phyloP scores from a whole-genome alignment of 2,113 vertebrate genomes.

The Potamarius usumacintae region DNA sequence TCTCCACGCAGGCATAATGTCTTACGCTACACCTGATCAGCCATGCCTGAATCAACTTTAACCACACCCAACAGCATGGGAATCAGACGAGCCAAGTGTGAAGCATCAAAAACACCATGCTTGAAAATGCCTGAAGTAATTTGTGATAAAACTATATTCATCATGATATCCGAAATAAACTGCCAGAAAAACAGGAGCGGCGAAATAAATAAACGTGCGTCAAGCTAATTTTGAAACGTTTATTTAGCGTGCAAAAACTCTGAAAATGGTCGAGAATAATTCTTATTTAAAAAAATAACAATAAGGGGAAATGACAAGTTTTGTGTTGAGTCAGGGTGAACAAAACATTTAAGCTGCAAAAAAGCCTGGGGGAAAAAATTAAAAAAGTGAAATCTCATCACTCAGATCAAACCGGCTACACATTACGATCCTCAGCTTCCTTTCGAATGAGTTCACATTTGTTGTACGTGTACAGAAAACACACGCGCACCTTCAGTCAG shows the following conservation, averaged over 20 bases:
- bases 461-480: conserved; percentile 40
- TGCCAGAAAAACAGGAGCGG: neutral
- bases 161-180: too few species aligned
- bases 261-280: neutral
- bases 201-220: neutral
- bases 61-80: neutral
- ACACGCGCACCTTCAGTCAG: conserved; percentile 46
- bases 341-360: neutral
- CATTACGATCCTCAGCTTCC: neutral
- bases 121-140: neutral
- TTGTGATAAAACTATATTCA: neutral
- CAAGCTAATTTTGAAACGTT: neutral
- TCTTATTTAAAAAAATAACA: neutral
- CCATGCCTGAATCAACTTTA: neutral
- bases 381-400: neutral
- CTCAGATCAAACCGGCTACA: conserved; percentile 4
- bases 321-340: neutral
- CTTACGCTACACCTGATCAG: neutral
- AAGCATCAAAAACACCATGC: neutral
- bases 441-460: conserved; percentile 49
- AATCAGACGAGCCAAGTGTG: neutral
- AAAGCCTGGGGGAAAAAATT: neutral
- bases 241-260: neutral
- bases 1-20: neutral
- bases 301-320: neutral